Conservation (phyloP, 2,797 vertebrate genomes). For the Semaprochilodus insignis region DNA sequence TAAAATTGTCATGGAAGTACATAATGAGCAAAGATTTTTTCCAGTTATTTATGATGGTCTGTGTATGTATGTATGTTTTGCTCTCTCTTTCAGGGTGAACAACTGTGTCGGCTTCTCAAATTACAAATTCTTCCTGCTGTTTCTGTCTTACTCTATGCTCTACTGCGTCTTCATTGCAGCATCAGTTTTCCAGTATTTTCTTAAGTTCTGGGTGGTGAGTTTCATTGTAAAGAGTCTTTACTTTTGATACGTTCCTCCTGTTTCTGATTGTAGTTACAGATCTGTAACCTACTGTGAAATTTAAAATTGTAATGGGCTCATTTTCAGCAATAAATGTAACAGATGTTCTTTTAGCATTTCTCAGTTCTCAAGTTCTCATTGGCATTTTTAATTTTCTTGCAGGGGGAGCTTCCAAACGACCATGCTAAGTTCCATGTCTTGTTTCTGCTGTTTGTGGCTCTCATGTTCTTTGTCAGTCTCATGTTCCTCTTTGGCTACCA, state of each 20-base stretch:
- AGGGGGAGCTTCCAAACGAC: conserved; percentile 88
- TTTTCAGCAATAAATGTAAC: not conserved
- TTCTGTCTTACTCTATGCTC: conserved; percentile 93
- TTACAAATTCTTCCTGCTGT: conserved; percentile 99
- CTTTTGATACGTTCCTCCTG: not conserved
- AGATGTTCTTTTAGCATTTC: conserved; percentile 7
- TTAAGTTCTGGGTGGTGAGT: conserved; percentile 98
- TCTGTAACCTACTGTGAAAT: not conserved
- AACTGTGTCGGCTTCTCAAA: conserved; percentile 99
- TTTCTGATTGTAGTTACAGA: not conserved
- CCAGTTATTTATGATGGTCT: not conserved
- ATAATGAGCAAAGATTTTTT: not conserved
- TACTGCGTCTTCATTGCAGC: conserved; percentile 93
- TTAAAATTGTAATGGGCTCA: not conserved
- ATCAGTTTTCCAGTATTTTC: conserved; percentile 95
- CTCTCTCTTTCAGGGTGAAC: conserved; percentile 86
- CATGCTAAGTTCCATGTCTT: conserved; percentile 95
- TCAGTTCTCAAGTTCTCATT: conserved; percentile 45
- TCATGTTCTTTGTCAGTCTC: conserved; percentile 98
- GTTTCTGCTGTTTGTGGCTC: conserved; percentile 94
- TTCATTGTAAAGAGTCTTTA: conserved; percentile 8
- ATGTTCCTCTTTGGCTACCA: conserved; percentile 98
- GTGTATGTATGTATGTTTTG: not conserved
- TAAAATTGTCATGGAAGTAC: not conserved
- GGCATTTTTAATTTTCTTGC: conserved; percentile 65